A percentile compares a stretch with the other conserved stretches of the same genome.
phyloP scores from a whole-genome alignment of 2,797 vertebrate genomes.

The Anguilla megastoma region DNA sequence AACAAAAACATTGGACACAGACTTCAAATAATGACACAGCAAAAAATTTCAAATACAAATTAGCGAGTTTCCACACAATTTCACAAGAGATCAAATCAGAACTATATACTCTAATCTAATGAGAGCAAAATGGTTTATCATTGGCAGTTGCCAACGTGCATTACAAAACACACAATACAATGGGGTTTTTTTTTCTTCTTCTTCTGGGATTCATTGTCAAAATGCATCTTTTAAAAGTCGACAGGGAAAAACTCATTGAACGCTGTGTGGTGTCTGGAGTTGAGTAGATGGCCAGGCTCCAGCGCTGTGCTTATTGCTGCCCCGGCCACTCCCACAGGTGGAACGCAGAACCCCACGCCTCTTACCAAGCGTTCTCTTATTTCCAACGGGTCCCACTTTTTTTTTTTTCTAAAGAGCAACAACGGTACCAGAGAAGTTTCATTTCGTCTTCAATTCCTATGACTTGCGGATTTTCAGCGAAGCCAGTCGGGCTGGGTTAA shows the following conservation, averaged over 20 bases:
- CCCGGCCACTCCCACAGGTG: background rate
- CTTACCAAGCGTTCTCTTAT: background rate
- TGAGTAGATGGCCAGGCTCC: background rate
- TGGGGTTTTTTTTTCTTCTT: background rate
- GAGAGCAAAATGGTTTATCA: conserved; percentile 33
- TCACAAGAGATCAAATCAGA: conserved; percentile 32
- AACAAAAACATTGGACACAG: background rate
- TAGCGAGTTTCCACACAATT: conserved; percentile 20
- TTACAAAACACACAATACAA: conserved; percentile 26
- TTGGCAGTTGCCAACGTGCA: conserved; percentile 18
- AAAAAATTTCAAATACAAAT: conserved; percentile 8
- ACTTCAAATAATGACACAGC: conserved; percentile 6
- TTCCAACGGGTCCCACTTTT: background rate
- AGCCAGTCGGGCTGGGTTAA: background rate
- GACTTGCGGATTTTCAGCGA: background rate
- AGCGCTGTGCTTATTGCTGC: background rate
- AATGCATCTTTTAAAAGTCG: conserved; percentile 11
- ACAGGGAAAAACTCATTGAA: background rate
- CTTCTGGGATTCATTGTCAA: conserved; percentile 22
- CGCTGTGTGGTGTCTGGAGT: background rate
- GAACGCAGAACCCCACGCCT: background rate
- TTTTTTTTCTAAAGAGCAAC: background rate
- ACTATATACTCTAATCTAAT: conserved; percentile 18
- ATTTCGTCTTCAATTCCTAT: background rate
- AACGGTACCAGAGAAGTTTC: background rate